Evolutionary conservation across 2,888 invertebrate species (phyloP).

Genomic region (Drosophila koepferae): DNA sequence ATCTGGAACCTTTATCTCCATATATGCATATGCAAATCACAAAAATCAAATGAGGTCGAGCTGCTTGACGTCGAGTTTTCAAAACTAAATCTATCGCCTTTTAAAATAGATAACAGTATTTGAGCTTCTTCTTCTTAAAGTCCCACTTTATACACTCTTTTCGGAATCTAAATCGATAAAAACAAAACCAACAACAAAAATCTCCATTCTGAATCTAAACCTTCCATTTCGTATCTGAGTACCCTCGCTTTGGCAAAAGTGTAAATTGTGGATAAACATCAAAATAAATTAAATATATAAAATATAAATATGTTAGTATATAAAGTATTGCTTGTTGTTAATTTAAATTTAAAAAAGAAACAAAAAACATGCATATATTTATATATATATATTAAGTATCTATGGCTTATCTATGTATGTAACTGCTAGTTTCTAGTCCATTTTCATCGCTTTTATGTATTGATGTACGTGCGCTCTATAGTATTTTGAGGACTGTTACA

Average conservation of each 20-base stretch:
- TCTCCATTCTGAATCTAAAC: slow-evolving; percentile 13
- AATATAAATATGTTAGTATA: slow-evolving; percentile 5
- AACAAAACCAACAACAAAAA: slow-evolving; percentile 2
- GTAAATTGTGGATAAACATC: slow-evolving; percentile 37
- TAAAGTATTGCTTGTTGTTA: slow-evolving; percentile 49
- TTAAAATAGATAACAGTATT: slow-evolving; percentile 49
- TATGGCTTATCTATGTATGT: slow-evolving; percentile 26
- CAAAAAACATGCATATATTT: slow-evolving; percentile 12
- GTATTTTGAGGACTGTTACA: slow-evolving; percentile 54
- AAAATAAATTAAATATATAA: slow-evolving; percentile 13
- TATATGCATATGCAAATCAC: neutral
- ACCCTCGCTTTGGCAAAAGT: slow-evolving; percentile 34
- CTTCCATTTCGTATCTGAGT: slow-evolving; percentile 16
- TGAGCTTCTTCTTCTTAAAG: slow-evolving; percentile 36
- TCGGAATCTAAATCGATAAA: neutral
- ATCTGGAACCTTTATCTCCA: neutral
- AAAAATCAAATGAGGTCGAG: slow-evolving; percentile 9
- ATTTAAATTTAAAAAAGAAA: slow-evolving; percentile 22
- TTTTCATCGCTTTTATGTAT: slow-evolving; percentile 16
- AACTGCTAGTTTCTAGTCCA: slow-evolving; percentile 58
- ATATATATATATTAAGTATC: slow-evolving; percentile 24
- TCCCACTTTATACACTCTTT: slow-evolving; percentile 1
- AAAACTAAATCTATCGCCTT: slow-evolving; percentile 53
- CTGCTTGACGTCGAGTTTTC: slow-evolving; percentile 37
- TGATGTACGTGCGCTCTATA: slow-evolving; percentile 19